Percentiles rank a stretch among this genome's conserved stretches.
Conservation (phyloP, 2,888 invertebrate genomes). For the Nebria salina region DNA sequence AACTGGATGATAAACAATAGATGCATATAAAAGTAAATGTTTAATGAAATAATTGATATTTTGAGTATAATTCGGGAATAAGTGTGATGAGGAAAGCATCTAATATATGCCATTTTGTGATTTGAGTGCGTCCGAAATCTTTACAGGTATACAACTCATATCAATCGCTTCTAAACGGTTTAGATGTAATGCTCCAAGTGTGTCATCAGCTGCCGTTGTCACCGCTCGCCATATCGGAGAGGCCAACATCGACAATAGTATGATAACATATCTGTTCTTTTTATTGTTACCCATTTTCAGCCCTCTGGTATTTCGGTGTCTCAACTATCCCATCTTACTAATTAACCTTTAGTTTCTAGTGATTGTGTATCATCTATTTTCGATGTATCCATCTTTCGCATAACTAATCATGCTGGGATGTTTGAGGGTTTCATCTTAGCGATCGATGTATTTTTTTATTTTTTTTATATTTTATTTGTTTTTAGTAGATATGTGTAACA, state of each 20-base stretch:
- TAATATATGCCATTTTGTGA: not conserved
- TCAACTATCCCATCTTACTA: slow-evolving; percentile 27
- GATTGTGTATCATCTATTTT: slow-evolving; percentile 11
- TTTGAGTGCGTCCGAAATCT: not conserved
- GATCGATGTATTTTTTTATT: not conserved
- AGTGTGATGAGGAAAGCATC: not conserved
- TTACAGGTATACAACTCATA: slow-evolving; percentile 74
- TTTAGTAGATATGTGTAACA: slow-evolving; percentile 21
- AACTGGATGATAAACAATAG: too few species aligned
- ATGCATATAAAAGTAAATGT: too few species aligned
- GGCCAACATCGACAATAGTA: slow-evolving; percentile 58
- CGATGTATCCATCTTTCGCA: slow-evolving; percentile 18
- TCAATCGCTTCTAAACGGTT: slow-evolving; percentile 72
- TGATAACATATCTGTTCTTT: slow-evolving; percentile 48
- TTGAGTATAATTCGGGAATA: too few species aligned
- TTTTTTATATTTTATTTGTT: slow-evolving; percentile 34
- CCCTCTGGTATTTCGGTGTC: slow-evolving; percentile 46
- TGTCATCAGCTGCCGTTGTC: slow-evolving; percentile 67
- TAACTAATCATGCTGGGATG: slow-evolving; percentile 40
- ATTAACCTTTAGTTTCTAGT: slow-evolving; percentile 13
- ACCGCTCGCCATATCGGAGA: slow-evolving; percentile 52
- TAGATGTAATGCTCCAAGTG: slow-evolving; percentile 74
- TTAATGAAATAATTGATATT: too few species aligned
- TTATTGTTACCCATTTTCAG: slow-evolving; percentile 26
- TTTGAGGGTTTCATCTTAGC: slow-evolving; percentile 31